phyloP scores from a whole-genome alignment of 2,797 vertebrate species.

The Petrocephalus schoutedeni region DNA sequence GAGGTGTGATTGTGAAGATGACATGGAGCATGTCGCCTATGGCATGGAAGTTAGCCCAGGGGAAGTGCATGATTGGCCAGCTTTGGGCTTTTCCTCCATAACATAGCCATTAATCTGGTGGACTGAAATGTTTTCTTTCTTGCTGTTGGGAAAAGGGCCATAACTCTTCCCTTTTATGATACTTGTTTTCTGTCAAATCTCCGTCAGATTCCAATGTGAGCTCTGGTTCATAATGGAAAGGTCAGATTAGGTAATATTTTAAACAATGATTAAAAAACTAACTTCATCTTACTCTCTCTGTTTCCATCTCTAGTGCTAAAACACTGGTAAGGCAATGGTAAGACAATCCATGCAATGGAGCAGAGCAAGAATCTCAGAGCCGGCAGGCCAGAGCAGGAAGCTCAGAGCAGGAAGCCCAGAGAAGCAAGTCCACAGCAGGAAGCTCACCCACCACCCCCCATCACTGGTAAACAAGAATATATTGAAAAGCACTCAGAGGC shows the following conservation, averaged over 20 bases:
- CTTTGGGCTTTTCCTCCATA: neutral
- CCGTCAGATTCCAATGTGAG: neutral
- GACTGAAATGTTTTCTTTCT: neutral
- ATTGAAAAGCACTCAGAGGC: too few relatives aligned
- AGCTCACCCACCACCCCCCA: neutral
- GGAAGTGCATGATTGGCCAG: neutral
- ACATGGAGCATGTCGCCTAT: conserved; percentile 10
- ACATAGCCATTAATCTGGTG: neutral
- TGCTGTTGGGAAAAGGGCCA: neutral
- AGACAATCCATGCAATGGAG: neutral
- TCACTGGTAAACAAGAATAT: too few relatives aligned
- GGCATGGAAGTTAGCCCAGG: neutral
- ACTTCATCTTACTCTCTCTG: neutral
- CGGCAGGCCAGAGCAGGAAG: too few relatives aligned
- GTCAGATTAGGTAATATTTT: neutral
- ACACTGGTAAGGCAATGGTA: neutral
- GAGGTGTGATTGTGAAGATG: conserved; percentile 16
- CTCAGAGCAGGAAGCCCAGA: neutral
- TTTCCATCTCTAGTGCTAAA: neutral
- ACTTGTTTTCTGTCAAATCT: neutral
- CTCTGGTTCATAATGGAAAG: neutral
- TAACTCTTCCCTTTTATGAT: neutral
- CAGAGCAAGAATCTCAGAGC: neutral
- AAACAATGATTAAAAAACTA: neutral
- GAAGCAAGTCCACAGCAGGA: neutral